Percentiles rank a stretch among this genome's conserved stretches.
These are phyloP conservation scores for Semicossyphus pulcher DNA, from an alignment of 2,113 vertebrate genomes.

Conservation along the genomic window DNA sequence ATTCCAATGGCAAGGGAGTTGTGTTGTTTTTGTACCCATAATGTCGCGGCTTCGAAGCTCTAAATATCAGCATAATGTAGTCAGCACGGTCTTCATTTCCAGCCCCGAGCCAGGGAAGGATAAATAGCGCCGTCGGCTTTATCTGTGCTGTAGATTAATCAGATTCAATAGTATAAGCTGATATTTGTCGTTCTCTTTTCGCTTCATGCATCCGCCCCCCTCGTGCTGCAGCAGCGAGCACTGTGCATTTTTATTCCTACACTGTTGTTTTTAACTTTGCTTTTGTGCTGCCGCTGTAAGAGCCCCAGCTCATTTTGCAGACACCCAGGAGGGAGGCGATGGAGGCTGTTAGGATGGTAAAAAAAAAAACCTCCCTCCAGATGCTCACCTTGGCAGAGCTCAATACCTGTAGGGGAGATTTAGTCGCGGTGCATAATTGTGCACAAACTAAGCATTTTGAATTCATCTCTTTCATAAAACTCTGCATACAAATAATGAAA, in stretches of 20 bases:
- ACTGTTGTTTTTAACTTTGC: not conserved
- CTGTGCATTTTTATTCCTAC: not conserved
- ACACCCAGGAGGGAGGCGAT: not conserved
- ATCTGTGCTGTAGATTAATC: conserved; percentile 1
- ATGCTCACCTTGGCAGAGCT: conserved; percentile 12
- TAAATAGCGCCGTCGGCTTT: not conserved
- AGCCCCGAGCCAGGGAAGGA: not conserved
- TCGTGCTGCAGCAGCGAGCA: not conserved
- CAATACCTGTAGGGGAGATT: not conserved
- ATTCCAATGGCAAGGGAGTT: conserved; percentile 23
- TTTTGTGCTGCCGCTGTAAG: conserved; percentile 12
- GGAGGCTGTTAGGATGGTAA: conserved; percentile 2
- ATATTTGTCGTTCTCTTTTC: not conserved
- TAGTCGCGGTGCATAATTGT: not conserved
- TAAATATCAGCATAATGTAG: conserved; percentile 6
- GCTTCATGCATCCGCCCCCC: not conserved
- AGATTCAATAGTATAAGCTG: not conserved
- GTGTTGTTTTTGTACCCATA: conserved; percentile 28
- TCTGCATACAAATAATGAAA: not conserved
- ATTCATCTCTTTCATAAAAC: conserved; percentile 7
- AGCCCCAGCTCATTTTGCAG: conserved; percentile 20
- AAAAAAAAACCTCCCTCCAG: conserved; percentile 5
- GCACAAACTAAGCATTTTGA: conserved; percentile 1
- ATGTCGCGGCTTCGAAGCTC: not conserved
- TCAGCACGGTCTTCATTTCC: not conserved